Evolutionary conservation across 2,888 invertebrate genomes (phyloP), one percentile per base, ranked within the genome.

Genomic region (Acanthacorydalis orientalis): DNA sequence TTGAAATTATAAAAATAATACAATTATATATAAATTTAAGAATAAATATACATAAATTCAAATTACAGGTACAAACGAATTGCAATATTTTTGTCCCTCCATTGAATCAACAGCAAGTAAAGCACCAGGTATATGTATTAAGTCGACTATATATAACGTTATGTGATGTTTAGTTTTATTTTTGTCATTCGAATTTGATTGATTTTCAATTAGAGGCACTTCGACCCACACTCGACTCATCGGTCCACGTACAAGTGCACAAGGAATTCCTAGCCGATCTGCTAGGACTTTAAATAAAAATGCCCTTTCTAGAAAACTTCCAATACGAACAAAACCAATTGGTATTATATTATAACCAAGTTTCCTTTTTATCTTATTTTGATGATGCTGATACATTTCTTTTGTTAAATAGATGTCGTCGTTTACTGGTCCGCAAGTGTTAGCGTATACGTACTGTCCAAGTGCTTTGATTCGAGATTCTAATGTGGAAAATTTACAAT

Each of bases 271-370:
- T 16, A 76, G 59, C 39, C 73, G 68, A 58, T 82, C 82, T 0
- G 80, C 77, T 23, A 81, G 59, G 1, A 68, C 69, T 59, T 82
- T 81, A 63, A 77, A 81, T 16, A 82, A 65, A 3, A 81, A 42
- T 0, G 80, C 75, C 1, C 80, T 66, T 56, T 80, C 80, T 39
- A 80, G 62, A 12, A 69, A 64, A 0, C 75, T 74, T 1, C 80
- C 80, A 41, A 72, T 70, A 9, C 67, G 68, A 45, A 80, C 60
- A 55, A 59, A 63, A 1, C 79, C 80, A 3, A 80, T 49, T 0
- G 78, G 77, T 7, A 80, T 64, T 4, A 78, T 64, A 33, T 69
- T 68, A 12, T 42, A 31, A 12, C 37, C 31, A 16, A 32, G 34
- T 34, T 47, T 47, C 9, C 59, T 60, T 46, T 57, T 56, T 16